Evolutionary conservation across 2,888 invertebrate genomes (phyloP).

Genomic region (Apamea crenata): DNA sequence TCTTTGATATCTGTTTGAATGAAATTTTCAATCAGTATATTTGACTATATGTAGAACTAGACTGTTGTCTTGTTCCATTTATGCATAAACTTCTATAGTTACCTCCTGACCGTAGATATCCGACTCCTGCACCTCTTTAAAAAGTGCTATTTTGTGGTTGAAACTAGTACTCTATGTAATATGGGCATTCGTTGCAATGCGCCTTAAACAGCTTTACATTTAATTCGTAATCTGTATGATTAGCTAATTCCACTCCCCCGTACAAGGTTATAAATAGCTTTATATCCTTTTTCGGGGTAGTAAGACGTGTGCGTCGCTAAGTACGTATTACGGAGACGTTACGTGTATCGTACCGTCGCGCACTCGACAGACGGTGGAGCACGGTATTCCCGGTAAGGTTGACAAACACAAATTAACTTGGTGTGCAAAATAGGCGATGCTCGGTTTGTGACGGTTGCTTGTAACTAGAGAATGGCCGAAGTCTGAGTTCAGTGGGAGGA

Average conservation of each 20-base stretch:
- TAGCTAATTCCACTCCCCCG: slow-evolving; percentile 30
- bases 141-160: not conserved
- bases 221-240: slow-evolving; percentile 45
- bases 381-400: not conserved
- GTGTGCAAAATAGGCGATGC: not conserved
- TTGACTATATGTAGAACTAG: not conserved
- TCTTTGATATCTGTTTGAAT: not conserved
- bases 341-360: not conserved
- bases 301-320: not conserved
- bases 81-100: not conserved
- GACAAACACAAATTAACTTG: not conserved
- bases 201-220: slow-evolving; percentile 34
- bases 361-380: not conserved
- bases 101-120: not conserved
- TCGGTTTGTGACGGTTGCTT: not conserved
- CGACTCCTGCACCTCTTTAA: not conserved
- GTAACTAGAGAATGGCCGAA: not conserved
- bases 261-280: slow-evolving; percentile 46
- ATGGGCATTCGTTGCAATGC: not conserved
- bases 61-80: not conserved
- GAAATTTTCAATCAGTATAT: not conserved
- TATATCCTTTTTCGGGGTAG: not conserved
- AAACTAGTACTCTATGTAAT: not conserved
- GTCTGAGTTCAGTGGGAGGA: not conserved
- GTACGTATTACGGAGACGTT: not conserved